phyloP scores from a whole-genome alignment of 2,113 vertebrate species.

The Tupaia chinensis region DNA sequence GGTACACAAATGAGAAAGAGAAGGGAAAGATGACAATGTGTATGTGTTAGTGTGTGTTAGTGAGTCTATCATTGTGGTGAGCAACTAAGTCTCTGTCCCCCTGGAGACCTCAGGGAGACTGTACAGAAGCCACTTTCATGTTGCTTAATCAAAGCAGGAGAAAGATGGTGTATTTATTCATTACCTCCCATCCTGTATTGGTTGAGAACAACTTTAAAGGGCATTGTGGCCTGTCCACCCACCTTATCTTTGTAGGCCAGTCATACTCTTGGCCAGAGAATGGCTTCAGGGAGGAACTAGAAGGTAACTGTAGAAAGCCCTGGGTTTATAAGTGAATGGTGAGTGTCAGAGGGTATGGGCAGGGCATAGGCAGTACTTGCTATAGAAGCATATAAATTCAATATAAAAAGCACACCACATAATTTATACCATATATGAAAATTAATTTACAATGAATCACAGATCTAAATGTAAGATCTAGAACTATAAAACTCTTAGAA shows the following conservation, averaged over 20 bases:
- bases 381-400: no score
- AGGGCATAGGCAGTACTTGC: accelerated
- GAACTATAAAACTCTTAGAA: neutral
- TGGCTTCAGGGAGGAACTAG: neutral
- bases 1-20: neutral
- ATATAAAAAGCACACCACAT: accelerated
- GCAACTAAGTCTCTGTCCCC: neutral
- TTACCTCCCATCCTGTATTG: neutral
- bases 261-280: no score
- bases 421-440: neutral
- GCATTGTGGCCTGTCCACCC: neutral
- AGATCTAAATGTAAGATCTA: neutral
- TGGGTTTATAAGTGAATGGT: accelerated
- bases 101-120: neutral
- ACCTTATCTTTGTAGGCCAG: neutral
- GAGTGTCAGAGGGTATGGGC: no score
- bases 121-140: neutral
- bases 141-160: neutral
- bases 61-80: neutral
- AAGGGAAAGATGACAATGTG: neutral
- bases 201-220: neutral
- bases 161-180: neutral
- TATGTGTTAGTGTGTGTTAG: accelerated
- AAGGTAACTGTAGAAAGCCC: neutral
- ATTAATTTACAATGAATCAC: neutral